Percentiles rank a stretch among this genome's conserved stretches.
Evolutionary conservation across 2,113 vertebrate genomes (phyloP).

Genomic region (Ondatra zibethicus): DNA sequence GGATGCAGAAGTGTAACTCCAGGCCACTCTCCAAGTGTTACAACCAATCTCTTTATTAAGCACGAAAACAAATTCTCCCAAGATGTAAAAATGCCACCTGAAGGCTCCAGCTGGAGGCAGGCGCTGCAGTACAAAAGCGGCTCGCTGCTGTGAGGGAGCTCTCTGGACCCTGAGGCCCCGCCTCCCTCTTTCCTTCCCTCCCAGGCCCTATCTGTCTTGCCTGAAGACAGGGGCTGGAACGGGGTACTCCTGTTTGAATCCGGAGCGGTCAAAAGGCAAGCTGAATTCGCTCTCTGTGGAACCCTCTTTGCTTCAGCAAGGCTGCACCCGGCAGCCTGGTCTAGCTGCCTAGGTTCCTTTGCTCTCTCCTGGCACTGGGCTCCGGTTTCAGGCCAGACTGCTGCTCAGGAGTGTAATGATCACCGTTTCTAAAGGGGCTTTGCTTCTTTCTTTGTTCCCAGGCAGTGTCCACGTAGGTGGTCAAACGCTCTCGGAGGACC

Average conservation of each 20-base stretch:
- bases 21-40: neutral
- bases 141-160: neutral
- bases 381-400: neutral
- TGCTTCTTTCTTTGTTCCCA: neutral
- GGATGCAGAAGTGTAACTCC: neutral
- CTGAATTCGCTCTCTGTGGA: neutral
- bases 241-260: neutral
- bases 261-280: neutral
- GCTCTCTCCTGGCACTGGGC: neutral
- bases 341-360: neutral
- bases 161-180: neutral
- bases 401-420: neutral
- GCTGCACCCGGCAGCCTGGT: neutral
- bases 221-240: neutral
- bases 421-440: neutral
- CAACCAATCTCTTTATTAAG: slow-evolving; percentile 10
- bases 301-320: neutral
- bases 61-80: slow-evolving; percentile 37
- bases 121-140: neutral
- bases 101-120: neutral
- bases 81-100: neutral
- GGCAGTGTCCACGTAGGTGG: neutral
- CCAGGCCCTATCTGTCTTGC: neutral
- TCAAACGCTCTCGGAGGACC: neutral
- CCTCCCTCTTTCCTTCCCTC: neutral